Evolutionary conservation across 2,888 invertebrate species (phyloP).

Genomic region (Tipula unca): DNA sequence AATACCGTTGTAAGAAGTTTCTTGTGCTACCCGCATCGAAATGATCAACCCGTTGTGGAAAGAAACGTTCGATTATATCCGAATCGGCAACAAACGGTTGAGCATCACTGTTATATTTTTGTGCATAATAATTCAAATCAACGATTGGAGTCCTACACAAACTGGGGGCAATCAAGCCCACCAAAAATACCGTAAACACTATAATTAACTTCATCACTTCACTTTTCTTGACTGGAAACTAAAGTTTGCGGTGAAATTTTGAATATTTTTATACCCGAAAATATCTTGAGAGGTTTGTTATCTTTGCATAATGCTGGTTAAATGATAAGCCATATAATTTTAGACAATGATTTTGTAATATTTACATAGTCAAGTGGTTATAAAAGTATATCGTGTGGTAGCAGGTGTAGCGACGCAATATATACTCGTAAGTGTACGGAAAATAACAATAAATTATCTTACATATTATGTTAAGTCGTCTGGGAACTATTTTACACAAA

Average conservation of each 20-base stretch:
- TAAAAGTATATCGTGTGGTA: background rate
- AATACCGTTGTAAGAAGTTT: background rate
- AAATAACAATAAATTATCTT: background rate
- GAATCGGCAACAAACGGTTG: background rate
- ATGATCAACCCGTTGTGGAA: slow-evolving; percentile 1
- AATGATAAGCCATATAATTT: background rate
- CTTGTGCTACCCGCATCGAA: background rate
- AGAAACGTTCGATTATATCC: slow-evolving; percentile 8
- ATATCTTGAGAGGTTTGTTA: background rate
- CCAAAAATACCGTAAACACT: background rate
- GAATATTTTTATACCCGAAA: background rate
- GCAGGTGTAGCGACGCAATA: background rate
- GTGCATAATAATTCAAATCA: background rate
- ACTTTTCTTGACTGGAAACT: background rate
- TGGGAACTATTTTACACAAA: background rate
- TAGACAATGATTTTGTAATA: background rate
- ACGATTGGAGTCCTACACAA: background rate
- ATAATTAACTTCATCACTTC: background rate
- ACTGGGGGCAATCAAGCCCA: background rate
- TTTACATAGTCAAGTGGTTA: background rate
- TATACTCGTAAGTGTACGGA: background rate
- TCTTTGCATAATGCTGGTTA: background rate
- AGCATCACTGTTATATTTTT: background rate
- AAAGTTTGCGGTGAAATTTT: background rate
- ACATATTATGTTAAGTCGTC: background rate